These are phyloP conservation scores for Epirrhoe tristata DNA, from an alignment of 2,888 invertebrate species.

Conservation along the genomic window DNA sequence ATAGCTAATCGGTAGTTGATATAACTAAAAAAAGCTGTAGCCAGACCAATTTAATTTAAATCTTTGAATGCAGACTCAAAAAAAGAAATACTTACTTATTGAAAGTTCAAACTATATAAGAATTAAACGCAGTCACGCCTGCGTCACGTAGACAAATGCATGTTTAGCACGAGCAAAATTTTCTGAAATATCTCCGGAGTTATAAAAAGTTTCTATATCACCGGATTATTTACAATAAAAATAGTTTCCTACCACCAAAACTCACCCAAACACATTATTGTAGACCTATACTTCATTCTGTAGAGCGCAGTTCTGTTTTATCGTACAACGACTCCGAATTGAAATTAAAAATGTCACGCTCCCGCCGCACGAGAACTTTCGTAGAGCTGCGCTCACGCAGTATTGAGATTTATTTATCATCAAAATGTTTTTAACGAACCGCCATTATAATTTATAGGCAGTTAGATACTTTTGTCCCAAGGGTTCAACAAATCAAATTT, in stretches of 20 bases:
- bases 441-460: constrained; percentile 6
- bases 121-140: constrained; percentile 40
- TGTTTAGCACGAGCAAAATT: constrained; percentile 42
- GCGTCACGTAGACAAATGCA: constrained; percentile 34
- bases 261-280: constrained; percentile 45
- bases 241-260: constrained; percentile 53
- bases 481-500: neutral
- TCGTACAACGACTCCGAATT: constrained; percentile 47
- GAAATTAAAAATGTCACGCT: constrained; percentile 50
- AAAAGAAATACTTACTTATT: too few relatives aligned
- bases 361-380: constrained; percentile 41
- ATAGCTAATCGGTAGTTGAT: too few relatives aligned
- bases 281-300: constrained; percentile 48
- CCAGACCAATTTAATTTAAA: neutral
- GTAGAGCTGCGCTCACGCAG: constrained; percentile 51
- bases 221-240: constrained; percentile 52
- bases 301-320: constrained; percentile 40
- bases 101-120: too few relatives aligned
- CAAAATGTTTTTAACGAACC: constrained; percentile 16
- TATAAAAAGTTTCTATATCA: constrained; percentile 45
- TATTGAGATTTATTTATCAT: constrained; percentile 28
- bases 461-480: neutral
- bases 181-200: constrained; percentile 40
- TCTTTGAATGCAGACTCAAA: neutral
- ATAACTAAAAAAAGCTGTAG: neutral